phyloP scores from a whole-genome alignment of 2,797 vertebrate species.

The Novumbra hubbsi region DNA sequence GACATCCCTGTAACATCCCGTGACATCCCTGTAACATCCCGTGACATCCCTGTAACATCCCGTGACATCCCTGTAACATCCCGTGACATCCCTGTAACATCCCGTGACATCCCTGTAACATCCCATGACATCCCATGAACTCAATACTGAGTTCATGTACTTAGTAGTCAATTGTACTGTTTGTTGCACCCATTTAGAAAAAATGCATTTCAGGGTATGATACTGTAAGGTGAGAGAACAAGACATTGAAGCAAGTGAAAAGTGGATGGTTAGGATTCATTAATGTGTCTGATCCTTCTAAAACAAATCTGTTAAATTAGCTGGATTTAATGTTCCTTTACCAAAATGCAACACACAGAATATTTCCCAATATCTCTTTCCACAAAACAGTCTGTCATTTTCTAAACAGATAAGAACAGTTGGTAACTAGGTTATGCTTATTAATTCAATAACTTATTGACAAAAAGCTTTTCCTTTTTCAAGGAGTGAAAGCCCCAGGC shows the following conservation, averaged over 20 bases:
- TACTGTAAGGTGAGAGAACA: slow-evolving; percentile 35
- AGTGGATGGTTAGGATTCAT: slow-evolving; percentile 28
- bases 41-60: too few species aligned
- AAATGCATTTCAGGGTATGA: slow-evolving; percentile 8
- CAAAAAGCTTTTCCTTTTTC: not conserved
- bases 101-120: too few species aligned
- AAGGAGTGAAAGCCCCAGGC: not conserved
- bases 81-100: too few species aligned
- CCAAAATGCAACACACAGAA: not conserved
- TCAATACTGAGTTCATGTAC: not conserved
- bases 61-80: too few species aligned
- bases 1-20: too few species aligned
- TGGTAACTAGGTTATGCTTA: not conserved
- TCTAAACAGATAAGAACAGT: not conserved
- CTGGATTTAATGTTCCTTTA: not conserved
- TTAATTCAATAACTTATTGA: slow-evolving; percentile 12
- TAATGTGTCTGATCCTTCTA: slow-evolving; percentile 36
- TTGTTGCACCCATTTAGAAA: not conserved
- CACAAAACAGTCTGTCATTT: slow-evolving; percentile 1
- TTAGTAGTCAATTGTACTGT: not conserved
- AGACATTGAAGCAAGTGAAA: slow-evolving; percentile 35
- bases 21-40: too few species aligned
- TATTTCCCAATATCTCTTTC: not conserved
- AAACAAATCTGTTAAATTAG: slow-evolving; percentile 3
- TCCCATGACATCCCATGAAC: too few species aligned